Evolutionary conservation across 2,888 invertebrate species (phyloP).

Genomic region (Aphidius colemani): DNA sequence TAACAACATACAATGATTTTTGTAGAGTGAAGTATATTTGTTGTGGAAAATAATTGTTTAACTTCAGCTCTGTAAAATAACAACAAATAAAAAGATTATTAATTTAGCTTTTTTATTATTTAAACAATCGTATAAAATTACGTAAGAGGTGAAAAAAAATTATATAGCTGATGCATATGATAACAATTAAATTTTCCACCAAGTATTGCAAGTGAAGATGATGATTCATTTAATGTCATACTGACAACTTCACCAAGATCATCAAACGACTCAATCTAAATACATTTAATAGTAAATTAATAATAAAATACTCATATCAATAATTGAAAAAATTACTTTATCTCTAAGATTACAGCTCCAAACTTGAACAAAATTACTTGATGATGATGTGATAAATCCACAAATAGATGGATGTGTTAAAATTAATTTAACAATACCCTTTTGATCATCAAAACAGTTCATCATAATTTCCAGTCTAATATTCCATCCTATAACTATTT

Average conservation of each 20-base stretch:
- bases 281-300: background rate
- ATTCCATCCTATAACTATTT: constrained; percentile 37
- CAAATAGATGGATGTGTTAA: constrained; percentile 41
- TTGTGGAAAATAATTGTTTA: constrained; percentile 33
- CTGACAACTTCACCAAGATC: constrained; percentile 33
- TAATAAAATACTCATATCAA: background rate
- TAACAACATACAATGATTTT: constrained; percentile 35
- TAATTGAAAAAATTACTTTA: constrained; percentile 6
- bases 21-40: constrained; percentile 37
- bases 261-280: constrained; percentile 34
- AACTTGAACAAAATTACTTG: constrained; percentile 38
- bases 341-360: constrained; percentile 44
- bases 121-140: constrained; percentile 17
- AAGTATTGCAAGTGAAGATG: constrained; percentile 33
- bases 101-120: too few species aligned
- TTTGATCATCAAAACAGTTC: constrained; percentile 33
- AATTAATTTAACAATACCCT: constrained; percentile 29
- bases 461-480: constrained; percentile 38
- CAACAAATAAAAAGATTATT: too few species aligned
- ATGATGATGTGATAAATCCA: constrained; percentile 40
- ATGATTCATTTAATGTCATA: constrained; percentile 33
- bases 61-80: constrained; percentile 32
- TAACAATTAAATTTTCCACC: constrained; percentile 38
- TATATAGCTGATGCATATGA: constrained; percentile 42
- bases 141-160: constrained; percentile 42